Conservation (phyloP, 1,140 invertebrate species). For the Drosophila pallidifrons region DNA sequence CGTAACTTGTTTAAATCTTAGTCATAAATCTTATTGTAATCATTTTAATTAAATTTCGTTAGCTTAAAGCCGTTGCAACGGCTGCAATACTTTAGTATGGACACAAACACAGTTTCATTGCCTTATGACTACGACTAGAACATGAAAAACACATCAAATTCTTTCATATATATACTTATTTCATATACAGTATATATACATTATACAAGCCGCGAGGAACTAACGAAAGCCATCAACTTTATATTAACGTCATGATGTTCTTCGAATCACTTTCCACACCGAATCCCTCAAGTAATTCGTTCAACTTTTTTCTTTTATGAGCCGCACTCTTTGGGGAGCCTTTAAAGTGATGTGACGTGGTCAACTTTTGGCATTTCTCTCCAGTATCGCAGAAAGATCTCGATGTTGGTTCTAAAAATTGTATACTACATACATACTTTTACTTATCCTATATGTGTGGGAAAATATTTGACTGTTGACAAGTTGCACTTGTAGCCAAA, state of each 20-base stretch:
- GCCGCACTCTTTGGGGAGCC: conserved; percentile 11
- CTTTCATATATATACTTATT: conserved; percentile 3
- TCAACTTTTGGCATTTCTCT: conserved; percentile 2
- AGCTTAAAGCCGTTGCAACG: conserved; percentile 72
- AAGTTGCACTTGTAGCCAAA: conserved; percentile 4
- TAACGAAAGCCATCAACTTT: conserved; percentile 35
- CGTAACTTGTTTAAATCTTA: conserved; percentile 30
- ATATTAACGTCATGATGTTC: conserved; percentile 21
- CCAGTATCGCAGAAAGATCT: conserved; percentile 7
- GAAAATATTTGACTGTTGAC: too few relatives aligned
- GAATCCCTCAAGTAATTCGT: conserved; percentile 5
- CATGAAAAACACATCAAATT: conserved; percentile 55
- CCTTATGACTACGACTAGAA: conserved; percentile 49
- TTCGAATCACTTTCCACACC: conserved; percentile 9
- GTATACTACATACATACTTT: too few relatives aligned
- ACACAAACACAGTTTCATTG: conserved; percentile 46
- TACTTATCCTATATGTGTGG: too few relatives aligned
- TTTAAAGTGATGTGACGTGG: conserved; percentile 3
- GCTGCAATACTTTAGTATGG: conserved; percentile 70
- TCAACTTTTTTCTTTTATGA: not conserved
- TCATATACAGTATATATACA: conserved; percentile 9
- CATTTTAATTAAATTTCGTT: conserved; percentile 41
- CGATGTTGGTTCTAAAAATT: too few relatives aligned
- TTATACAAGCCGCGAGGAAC: conserved; percentile 26
- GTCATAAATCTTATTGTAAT: conserved; percentile 41